phyloP scores from a whole-genome alignment of 2,113 vertebrate genomes.

The Paraplagusia blochii region DNA sequence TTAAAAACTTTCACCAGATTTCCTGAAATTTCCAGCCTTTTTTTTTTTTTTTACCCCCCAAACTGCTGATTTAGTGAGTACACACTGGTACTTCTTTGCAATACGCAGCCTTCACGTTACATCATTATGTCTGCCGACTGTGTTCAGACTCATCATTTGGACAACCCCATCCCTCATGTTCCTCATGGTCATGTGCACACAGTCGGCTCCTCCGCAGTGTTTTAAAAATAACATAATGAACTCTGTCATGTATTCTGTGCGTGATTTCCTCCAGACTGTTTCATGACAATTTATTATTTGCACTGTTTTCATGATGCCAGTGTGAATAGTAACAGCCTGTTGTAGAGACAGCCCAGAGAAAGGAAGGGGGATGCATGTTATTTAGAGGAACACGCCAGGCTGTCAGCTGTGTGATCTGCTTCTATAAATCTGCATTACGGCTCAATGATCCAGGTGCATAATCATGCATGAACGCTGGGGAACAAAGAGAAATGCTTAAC shows the following conservation, averaged over 20 bases:
- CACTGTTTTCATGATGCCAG: constrained; percentile 9
- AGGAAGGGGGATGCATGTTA: constrained; percentile 18
- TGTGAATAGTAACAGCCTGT: constrained; percentile 13
- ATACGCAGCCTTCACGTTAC: neutral
- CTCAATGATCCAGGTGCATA: constrained; percentile 35
- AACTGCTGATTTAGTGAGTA: too few relatives aligned
- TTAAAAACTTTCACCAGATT: neutral
- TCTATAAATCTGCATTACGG: constrained; percentile 40
- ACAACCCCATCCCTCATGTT: neutral
- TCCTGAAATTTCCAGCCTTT: neutral
- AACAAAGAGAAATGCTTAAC: constrained; percentile 18
- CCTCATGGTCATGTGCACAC: neutral
- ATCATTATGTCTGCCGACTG: neutral
- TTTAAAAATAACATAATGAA: constrained; percentile 12
- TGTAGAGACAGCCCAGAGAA: constrained; percentile 13
- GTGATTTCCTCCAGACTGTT: neutral
- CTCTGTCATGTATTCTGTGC: constrained; percentile 1
- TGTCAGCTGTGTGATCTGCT: constrained; percentile 44
- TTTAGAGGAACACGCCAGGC: constrained; percentile 33
- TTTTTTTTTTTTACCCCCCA: neutral
- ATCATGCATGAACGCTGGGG: constrained; percentile 19
- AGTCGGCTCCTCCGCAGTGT: neutral
- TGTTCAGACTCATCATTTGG: neutral
- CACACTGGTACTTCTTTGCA: neutral
- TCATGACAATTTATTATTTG: constrained; percentile 13